These are phyloP conservation scores for Bucorvus abyssinicus DNA, from an alignment of 2,797 vertebrate species.

Conservation along the genomic window DNA sequence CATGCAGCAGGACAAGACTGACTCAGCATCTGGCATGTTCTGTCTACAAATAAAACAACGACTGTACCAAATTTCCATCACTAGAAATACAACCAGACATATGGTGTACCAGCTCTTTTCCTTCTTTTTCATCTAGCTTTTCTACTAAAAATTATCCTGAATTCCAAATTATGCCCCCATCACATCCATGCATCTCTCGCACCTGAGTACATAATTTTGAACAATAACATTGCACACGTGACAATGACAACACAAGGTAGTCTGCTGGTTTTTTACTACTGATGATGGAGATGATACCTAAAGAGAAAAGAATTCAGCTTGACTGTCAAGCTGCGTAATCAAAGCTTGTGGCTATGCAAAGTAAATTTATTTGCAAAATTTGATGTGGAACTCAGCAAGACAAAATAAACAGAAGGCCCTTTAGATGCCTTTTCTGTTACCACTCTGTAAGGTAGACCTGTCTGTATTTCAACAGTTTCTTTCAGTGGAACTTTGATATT, in stretches of 20 bases:
- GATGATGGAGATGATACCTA: not conserved
- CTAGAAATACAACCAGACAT: not conserved
- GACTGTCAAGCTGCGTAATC: not conserved
- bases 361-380: slow-evolving; percentile 17
- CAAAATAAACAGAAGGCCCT: not conserved
- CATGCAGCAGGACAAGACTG: not conserved
- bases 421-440: not conserved
- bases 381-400: not conserved
- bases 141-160: not conserved
- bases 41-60: not conserved
- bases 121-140: not conserved
- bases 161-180: not conserved
- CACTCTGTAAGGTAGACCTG: not conserved
- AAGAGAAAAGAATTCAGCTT: not conserved
- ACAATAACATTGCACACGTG: not conserved
- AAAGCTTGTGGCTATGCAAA: not conserved
- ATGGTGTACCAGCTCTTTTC: not conserved
- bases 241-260: not conserved
- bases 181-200: rapidly evolving
- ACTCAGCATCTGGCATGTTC: not conserved
- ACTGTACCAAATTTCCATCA: not conserved
- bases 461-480: not conserved
- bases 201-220: not conserved
- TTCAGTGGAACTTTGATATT: not conserved
- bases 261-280: not conserved